Evolutionary conservation across 2,888 invertebrate genomes (phyloP).

Genomic region (Agriopis leucophaearia): DNA sequence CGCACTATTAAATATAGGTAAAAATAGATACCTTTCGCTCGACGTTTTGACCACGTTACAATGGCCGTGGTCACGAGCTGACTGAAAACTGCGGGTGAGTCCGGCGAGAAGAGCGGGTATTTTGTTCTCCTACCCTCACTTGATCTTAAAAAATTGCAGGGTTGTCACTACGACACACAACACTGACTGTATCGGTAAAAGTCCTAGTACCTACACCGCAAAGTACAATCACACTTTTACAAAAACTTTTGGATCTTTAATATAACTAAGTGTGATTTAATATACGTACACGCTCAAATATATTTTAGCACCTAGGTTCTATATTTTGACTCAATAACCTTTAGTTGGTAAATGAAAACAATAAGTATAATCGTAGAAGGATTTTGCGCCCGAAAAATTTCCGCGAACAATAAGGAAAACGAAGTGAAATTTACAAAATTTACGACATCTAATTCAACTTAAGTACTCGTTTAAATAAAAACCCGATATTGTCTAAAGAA

Average conservation of each 20-base stretch:
- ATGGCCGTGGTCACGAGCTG: too few relatives aligned
- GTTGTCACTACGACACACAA: too few relatives aligned
- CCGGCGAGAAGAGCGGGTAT: too few relatives aligned
- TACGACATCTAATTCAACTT: not conserved
- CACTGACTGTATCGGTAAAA: too few relatives aligned
- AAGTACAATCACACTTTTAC: not conserved
- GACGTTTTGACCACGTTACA: too few relatives aligned
- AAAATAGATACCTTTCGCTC: too few relatives aligned
- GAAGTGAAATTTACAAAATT: slow-evolving; percentile 3
- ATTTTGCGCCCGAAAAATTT: slow-evolving; percentile 4
- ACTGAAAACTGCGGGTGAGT: too few relatives aligned
- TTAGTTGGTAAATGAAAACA: slow-evolving; percentile 14
- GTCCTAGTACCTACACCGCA: too few relatives aligned
- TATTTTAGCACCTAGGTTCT: slow-evolving; percentile 3
- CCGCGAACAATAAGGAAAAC: slow-evolving; percentile 14
- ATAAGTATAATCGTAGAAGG: not conserved
- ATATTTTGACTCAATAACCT: slow-evolving; percentile 5
- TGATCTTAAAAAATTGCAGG: too few relatives aligned
- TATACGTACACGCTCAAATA: not conserved
- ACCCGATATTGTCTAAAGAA: not conserved
- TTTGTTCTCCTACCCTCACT: too few relatives aligned
- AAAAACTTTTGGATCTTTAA: not conserved
- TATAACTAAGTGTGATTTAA: not conserved
- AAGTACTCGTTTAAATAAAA: not conserved
- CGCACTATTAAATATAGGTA: too few relatives aligned